Evolutionary conservation across 2,113 vertebrate genomes (phyloP), one percentile per base, ranked within the genome.

Genomic region (Dasyornis broadbenti): DNA sequence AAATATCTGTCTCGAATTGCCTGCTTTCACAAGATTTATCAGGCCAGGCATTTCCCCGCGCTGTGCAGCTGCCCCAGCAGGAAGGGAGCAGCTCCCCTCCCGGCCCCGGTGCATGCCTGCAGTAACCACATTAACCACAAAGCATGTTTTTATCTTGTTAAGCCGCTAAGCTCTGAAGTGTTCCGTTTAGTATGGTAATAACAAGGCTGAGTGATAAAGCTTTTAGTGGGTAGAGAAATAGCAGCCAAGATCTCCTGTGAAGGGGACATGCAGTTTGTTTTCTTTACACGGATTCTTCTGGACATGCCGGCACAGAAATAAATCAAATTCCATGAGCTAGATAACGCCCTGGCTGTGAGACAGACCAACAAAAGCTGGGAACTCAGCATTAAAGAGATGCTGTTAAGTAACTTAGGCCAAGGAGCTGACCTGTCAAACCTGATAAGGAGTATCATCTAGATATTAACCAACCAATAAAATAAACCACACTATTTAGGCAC

Each of bases 121-220:
- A 66, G 79, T 54, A 96, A 96, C 96, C 95, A 92, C 96, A 95
- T 89, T 86, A 96, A 93, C 96, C 96, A 15, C 96, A 97, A 94
- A 91, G 93, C 94, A 15, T 89, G 96, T 94, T 96, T 93, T 95
- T 95, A 96, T 95, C 97, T 96, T 86, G 90, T 93, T 96, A 92
- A 96, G 93, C 89, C 63, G 92, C 92, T 95, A 83, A 97, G 88
- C 94, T 92, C 90, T 88, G 90, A 94, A 97, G 94, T 95, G 92
- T 95, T 96, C 94, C 91, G 56, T 96, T 95, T 94, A 95, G 95
- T 59, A 96, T 95, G 96, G 89, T 95, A 95, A 96, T 94, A 96
- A 94, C 90, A 86, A 96, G 92, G 96, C 88, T 96, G 95, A 94
- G 77, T 71, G 90, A 96, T 95, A 96, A 96, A 97, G 95, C 96